Evolutionary conservation across 2,888 invertebrate genomes (phyloP).

Genomic region (Carabus problematicus): DNA sequence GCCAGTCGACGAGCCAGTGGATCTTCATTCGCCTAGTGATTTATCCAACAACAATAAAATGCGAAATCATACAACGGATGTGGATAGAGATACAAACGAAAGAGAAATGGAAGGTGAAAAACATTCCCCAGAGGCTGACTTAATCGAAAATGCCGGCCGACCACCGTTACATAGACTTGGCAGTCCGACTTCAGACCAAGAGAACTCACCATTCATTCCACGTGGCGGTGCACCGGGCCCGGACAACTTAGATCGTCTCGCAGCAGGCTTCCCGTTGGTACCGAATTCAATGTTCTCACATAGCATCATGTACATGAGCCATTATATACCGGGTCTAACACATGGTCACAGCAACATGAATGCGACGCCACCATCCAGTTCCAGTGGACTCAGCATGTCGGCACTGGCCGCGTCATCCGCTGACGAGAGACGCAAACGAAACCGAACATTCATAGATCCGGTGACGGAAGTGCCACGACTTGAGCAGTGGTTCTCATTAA

Average conservation of each 20-base stretch:
- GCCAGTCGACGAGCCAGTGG: slow-evolving; percentile 55
- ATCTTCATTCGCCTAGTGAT: slow-evolving; percentile 60
- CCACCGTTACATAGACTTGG: slow-evolving; percentile 54
- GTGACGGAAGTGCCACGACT: slow-evolving; percentile 95
- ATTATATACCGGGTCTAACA: slow-evolving; percentile 74
- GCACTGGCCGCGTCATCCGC: slow-evolving; percentile 68
- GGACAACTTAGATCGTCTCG: slow-evolving; percentile 58
- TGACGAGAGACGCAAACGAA: slow-evolving; percentile 93
- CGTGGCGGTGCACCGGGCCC: slow-evolving; percentile 49
- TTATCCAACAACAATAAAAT: slow-evolving; percentile 64
- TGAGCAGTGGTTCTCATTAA: slow-evolving; percentile 96
- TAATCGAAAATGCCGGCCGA: slow-evolving; percentile 54
- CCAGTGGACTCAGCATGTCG: slow-evolving; percentile 65
- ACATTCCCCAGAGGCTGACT: slow-evolving; percentile 49
- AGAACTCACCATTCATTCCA: slow-evolving; percentile 30
- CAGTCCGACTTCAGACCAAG: slow-evolving; percentile 47
- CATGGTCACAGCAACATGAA: slow-evolving; percentile 61
- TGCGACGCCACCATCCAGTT: slow-evolving; percentile 64
- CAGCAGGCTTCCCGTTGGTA: slow-evolving; percentile 75
- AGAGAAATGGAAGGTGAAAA: slow-evolving; percentile 54
- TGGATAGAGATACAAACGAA: slow-evolving; percentile 62
- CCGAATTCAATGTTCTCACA: slow-evolving; percentile 89
- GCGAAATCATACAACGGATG: slow-evolving; percentile 62
- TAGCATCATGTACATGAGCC: slow-evolving; percentile 91
- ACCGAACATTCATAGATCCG: slow-evolving; percentile 98